Evolutionary conservation across 2,888 invertebrate genomes (phyloP), one percentile per base, ranked within the genome.

Genomic region (Mesorhabditis spiculigera): DNA sequence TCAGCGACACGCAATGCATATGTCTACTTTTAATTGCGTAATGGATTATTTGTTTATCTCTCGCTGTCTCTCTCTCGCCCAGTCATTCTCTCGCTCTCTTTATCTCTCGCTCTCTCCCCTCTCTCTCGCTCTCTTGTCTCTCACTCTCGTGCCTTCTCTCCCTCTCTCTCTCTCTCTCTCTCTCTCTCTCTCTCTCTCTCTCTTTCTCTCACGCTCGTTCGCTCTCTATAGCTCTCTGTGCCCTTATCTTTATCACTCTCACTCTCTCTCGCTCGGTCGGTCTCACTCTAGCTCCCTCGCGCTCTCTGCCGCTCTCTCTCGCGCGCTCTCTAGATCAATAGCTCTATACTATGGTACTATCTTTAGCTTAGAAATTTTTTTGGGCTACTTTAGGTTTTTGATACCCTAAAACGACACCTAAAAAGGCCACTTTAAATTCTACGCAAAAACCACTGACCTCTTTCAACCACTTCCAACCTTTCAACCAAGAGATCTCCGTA

Each of bases 161-260:
- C 41, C 63, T 63, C 41, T 63, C 41, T 16, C 43, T 43, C 44
- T 44, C 43, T 28, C 65, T 65, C 44, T 65, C 43, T 43, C 44
- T 65, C 43, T 65, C 65, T 28, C 41, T 43, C 10, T 44, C 43
- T 44, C 44, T 65, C 41, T 43, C n/a, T 43, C 43, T 8, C 65
- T 65, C 16, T 13, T 63, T 63, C 16, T 28, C 63, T 16, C 6
- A 16, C 6, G 16, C 16, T 44, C 43, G 69, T 69, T 68, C 68
- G 10, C 58, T 13, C 16, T 13, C 6, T 63, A 10, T 28, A 63
- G 63, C 10, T 6, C 63, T 63, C n/a, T 6, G 16, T 16, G 8
- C 41, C 41, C 63, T 13, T 45, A 66, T 44, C 4, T 68, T 64
- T 45, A 43, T 73, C 42, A 45, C 68, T 5, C 45, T 69, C 65